Evolutionary conservation across 1,140 invertebrate genomes (phyloP), one percentile per base, ranked within the genome.

Genomic region (Drosophila paulistorum): DNA sequence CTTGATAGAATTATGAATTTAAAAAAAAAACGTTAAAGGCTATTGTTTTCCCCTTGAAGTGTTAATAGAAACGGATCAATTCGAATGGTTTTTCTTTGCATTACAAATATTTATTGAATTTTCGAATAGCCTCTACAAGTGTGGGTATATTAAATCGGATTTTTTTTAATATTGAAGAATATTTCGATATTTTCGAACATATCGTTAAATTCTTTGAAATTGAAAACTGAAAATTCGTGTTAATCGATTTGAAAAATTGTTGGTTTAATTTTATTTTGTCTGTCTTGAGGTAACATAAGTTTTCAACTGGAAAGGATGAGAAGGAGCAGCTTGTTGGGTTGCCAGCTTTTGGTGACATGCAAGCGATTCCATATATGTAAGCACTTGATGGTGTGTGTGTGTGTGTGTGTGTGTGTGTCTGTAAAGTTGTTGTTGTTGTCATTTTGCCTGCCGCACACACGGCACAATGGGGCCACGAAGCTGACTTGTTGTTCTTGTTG

Each of bases 321-420:
- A 68, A 74, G 71, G 26, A 67, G 45, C 54, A 74, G 64, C 42
- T 48, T 26, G 60, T 48, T 30, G 48, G 64, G 55, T 55, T 69
- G 68, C 66, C 60, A 73, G 65, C 78, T 78, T 81, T 86, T 79
- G 82, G 75, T 81, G 82, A 86, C 82, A 86, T 62, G 67, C 58
- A 76, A 69, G 79, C 73, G 63, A 65, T 59, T 73, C 65, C 45
- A 64, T 70, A 35, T 59, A 23, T 41, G 26, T 45, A 9, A 45
- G n/a, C 13, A 11, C 17, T 9, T 59, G 55, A 37, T n/a, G 20
- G 65, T 75, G 45, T 79, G 57, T 77, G 65, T 63, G 51, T 77
- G 63, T 68, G 51, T 77, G 63, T 68, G 17, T 17, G 17, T 17
- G 60, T 75, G 65, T 63, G 51, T 77, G 63, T 68, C 64, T 26